Evolutionary conservation across 1,140 invertebrate genomes (phyloP), one percentile per base, ranked within the genome.

Genomic region (Adoxophyes honmai): DNA sequence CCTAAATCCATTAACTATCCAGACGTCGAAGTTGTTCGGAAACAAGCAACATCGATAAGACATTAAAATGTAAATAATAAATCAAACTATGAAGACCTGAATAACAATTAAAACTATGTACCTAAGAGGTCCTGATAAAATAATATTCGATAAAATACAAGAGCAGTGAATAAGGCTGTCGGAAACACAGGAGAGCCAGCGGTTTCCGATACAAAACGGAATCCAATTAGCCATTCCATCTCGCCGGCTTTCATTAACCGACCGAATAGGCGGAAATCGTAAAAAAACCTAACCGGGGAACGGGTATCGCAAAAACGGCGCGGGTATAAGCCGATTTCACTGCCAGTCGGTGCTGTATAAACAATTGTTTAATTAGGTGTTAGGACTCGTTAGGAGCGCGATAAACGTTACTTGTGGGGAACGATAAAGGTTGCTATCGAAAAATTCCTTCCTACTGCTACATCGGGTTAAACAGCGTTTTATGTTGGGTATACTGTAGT

Each of bases 221-320:
- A 81, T 81, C 81, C 79, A 82, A 84, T 86, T 82, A 81, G 67
- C 70, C 62, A 74, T 76, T 66, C 67, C 73, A 80, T 72, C 71
- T 68, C 61, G 58, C 56, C 57, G 65, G 72, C 70, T 75, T 80
- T 77, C 73, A 78, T 76, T 80, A 75, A 70, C 70, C 55, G 64
- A 39, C 64, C 68, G 68, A 74, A 74, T 75, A 65, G 73, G 62
- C 72, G 70, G 70, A 75, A 72, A 72, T 62, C 61, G 70, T 76
- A 78, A 75, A 80, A 83, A 72, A 70, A 58, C 53, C 56, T 56
- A 51, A 56, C 60, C 64, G 59, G 60, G 55, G 63, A 65, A 51
- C 57, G 36, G 52, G 57, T 51, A 57, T 63, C 54, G 68, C 64
- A 59, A 73, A 68, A 70, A 70, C 70, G 56, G 61, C 62, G 60